Evolutionary conservation across 2,888 invertebrate genomes (phyloP), one percentile per base, ranked within the genome.

Genomic region (Rhingia rostrata): DNA sequence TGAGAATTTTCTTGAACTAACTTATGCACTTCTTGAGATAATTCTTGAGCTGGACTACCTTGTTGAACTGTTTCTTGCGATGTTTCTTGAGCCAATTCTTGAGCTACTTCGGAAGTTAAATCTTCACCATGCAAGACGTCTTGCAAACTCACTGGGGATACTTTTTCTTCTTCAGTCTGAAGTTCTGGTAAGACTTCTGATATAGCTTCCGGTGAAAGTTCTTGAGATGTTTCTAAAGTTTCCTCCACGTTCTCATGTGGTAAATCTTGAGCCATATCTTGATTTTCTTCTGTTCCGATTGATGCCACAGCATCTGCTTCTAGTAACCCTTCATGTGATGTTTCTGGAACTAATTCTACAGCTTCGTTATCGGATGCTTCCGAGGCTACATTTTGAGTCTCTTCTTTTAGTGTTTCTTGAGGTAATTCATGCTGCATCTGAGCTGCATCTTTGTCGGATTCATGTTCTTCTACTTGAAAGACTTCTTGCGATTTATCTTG

Each of bases 401-500:
- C 22, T 22, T 22, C 22, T 22, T 22, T 1, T 22, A 22, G 22
- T 22, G 22, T 22, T 22, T 22, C 22, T 22, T 22, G 22, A 22
- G 1, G 1, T 22, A 22, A 22, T 22, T 22, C 22, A 22, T 22
- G 22, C 22, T 22, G 22, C 22, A 22, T 22, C 22, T 22, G 22
- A 22, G 22, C 22, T 2, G 2, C 22, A 2, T 22, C 22, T 22
- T 22, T 22, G 22, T 22, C 22, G 22, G 22, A 22, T 22, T 22
- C 22, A 22, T 22, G 22, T 22, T 22, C 22, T 22, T 22, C 22
- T 22, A 22, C 22, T 22, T 22, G 22, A 22, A 22, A 22, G 22
- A 22, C 22, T 22, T 35, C 37, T 22, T 63, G 30, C 22, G 45
- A 12, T 1, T 33, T 45, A 9, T 77, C 47, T 35, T 63, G 61